These are phyloP conservation scores for Lontra canadensis DNA, from an alignment of 2,113 vertebrate genomes.

Conservation along the genomic window DNA sequence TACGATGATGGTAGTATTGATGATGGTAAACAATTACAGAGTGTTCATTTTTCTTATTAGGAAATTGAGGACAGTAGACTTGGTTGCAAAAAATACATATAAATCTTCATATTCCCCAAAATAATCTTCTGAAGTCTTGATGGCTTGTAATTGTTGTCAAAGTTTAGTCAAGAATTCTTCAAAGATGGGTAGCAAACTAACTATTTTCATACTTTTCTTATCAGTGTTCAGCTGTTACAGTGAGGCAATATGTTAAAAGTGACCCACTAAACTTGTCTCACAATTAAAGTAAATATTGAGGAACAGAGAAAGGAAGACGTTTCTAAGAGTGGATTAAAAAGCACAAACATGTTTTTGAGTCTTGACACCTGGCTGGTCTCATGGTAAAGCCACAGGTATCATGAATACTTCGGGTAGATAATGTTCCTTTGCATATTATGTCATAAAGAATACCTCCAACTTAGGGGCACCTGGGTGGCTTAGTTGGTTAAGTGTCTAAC, in stretches of 20 bases:
- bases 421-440: neutral
- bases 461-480: neutral
- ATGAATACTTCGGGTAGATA: neutral
- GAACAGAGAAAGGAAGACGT: neutral
- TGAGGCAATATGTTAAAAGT: neutral
- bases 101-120: neutral
- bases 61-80: constrained; percentile 29
- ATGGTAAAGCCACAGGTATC: neutral
- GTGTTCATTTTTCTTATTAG: neutral
- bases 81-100: neutral
- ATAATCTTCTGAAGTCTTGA: neutral
- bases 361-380: neutral
- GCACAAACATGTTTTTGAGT: neutral
- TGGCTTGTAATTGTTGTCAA: neutral
- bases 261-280: neutral
- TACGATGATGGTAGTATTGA: neutral
- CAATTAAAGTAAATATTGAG: constrained; percentile 2
- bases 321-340: constrained; percentile 31
- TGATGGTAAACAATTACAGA: neutral
- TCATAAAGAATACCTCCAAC: neutral
- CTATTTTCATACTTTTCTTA: neutral
- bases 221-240: neutral
- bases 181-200: constrained; percentile 21
- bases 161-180: neutral
- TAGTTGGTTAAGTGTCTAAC: neutral